phyloP scores from a whole-genome alignment of 2,888 invertebrate species.

The Lamellibrachia satsuma region DNA sequence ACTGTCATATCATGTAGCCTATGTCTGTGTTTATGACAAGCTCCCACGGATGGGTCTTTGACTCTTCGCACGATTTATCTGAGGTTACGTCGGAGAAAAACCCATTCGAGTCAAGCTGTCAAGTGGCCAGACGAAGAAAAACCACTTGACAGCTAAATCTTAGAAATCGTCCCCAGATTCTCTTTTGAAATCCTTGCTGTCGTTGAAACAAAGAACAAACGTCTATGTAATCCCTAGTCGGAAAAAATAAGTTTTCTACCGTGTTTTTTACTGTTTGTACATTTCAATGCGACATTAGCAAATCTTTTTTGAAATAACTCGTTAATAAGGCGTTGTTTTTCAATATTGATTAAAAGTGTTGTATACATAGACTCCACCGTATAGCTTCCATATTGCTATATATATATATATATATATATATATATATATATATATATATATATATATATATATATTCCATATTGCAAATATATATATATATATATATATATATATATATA shows the following conservation, averaged over 20 bases:
- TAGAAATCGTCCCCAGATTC: background rate
- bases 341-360: background rate
- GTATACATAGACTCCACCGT: background rate
- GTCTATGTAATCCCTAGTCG: background rate
- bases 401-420: background rate
- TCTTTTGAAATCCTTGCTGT: background rate
- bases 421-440: background rate
- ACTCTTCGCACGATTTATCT: background rate
- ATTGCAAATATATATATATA: background rate
- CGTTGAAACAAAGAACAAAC: background rate
- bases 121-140: background rate
- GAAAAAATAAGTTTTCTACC: background rate
- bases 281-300: background rate
- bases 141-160: background rate
- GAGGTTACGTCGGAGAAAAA: background rate
- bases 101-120: background rate
- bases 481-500: background rate
- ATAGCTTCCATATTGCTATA: too few relatives aligned
- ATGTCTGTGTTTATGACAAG: constrained; percentile 1
- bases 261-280: background rate
- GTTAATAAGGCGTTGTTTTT: background rate
- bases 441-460: too few relatives aligned
- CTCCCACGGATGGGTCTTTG: background rate
- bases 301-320: background rate
- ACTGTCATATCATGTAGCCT: background rate